phyloP scores from a whole-genome alignment of 2,888 invertebrate genomes.

The Rhagophthalmus giganteus region DNA sequence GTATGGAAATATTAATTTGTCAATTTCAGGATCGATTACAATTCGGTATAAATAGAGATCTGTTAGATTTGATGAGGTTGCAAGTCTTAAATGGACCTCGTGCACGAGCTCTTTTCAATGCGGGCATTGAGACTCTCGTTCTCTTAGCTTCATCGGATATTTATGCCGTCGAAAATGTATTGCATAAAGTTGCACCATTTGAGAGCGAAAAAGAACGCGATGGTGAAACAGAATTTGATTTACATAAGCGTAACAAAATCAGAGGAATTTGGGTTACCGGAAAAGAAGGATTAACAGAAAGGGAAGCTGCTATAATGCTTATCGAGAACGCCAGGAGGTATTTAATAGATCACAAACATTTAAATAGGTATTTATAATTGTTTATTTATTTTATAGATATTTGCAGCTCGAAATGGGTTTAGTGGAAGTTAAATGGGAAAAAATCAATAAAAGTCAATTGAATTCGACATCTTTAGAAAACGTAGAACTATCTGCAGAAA shows the following conservation, averaged over 20 bases:
- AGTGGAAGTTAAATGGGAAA: conserved; percentile 69
- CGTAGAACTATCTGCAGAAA: background rate
- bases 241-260: conserved; percentile 67
- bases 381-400: conserved; percentile 45
- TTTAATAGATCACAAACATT: background rate
- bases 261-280: conserved; percentile 80
- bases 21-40: conserved; percentile 94
- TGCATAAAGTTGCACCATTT: conserved; percentile 81
- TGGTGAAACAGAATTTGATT: conserved; percentile 68
- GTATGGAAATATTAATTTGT: conserved; percentile 82
- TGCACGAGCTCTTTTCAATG: conserved; percentile 81
- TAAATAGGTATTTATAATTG: background rate
- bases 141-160: conserved; percentile 76
- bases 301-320: conserved; percentile 78
- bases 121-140: conserved; percentile 76
- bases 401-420: conserved; percentile 75
- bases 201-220: conserved; percentile 77
- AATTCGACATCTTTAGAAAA: background rate
- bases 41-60: conserved; percentile 90
- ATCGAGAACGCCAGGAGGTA: conserved; percentile 74
- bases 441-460: conserved; percentile 27
- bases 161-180: conserved; percentile 71
- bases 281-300: conserved; percentile 75
- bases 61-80: conserved; percentile 87
- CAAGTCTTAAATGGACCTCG: conserved; percentile 80